Conservation (phyloP, 2,113 vertebrate species). For the Probosciger aterrimus region DNA sequence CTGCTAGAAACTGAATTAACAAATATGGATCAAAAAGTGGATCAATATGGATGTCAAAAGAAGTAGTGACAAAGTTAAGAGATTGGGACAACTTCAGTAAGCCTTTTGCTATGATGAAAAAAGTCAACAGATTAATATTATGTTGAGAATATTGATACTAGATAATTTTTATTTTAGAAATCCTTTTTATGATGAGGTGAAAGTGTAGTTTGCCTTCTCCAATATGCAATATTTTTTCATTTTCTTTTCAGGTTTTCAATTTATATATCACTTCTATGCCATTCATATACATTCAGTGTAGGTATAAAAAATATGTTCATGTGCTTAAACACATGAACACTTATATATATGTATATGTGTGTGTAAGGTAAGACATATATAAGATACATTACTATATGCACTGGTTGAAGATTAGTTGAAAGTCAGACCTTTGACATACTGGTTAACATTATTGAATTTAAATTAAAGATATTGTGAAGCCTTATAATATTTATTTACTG, state of each 20-base stretch:
- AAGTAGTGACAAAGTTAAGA: not conserved
- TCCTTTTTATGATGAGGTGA: not conserved
- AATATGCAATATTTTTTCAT: not conserved
- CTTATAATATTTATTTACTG: not conserved
- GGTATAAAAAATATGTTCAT: not conserved
- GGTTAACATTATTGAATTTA: not conserved
- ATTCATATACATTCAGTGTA: not conserved
- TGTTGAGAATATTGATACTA: not conserved
- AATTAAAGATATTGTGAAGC: not conserved
- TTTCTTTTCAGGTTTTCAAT: not conserved
- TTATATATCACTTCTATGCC: not conserved
- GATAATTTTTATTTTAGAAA: not conserved
- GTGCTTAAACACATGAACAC: not conserved
- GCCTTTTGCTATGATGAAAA: not conserved
- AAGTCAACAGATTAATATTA: not conserved
- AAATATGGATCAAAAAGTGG: not conserved
- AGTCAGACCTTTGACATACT: not conserved
- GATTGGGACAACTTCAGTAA: not conserved
- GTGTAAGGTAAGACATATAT: not conserved
- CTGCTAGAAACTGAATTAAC: not conserved
- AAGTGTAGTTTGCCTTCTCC: not conserved
- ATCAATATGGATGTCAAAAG: too few relatives aligned
- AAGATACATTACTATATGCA: not conserved
- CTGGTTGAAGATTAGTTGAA: not conserved
- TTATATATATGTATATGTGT: not conserved